phyloP scores from a whole-genome alignment of 2,797 vertebrate species.

The Acestrorhynchus altus region DNA sequence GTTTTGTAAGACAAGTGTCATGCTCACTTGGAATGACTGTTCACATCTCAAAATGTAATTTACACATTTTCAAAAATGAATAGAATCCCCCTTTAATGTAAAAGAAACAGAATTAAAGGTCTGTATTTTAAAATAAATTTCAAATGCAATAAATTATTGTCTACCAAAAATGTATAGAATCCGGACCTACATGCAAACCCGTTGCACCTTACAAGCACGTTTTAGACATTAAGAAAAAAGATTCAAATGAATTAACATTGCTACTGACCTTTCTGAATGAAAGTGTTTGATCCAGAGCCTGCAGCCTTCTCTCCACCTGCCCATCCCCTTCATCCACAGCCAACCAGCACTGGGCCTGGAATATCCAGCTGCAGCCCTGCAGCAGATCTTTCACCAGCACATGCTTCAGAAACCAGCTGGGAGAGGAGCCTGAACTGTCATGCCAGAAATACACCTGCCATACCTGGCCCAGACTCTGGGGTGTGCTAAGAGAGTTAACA shows the following conservation, averaged over 20 bases:
- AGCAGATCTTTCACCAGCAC: constrained; percentile 77
- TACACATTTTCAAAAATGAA: too few relatives aligned
- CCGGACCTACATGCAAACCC: too few relatives aligned
- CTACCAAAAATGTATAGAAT: too few relatives aligned
- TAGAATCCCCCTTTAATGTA: too few relatives aligned
- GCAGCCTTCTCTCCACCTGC: constrained; percentile 75
- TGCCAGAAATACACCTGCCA: constrained; percentile 84
- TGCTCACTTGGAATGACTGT: too few relatives aligned
- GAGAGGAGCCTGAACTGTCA: constrained; percentile 76
- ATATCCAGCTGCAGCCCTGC: constrained; percentile 72
- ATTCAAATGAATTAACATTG: neutral
- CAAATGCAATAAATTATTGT: too few relatives aligned
- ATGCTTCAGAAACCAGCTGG: constrained; percentile 80
- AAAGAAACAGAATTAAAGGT: too few relatives aligned
- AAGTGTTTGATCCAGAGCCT: constrained; percentile 60
- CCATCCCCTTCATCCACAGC: constrained; percentile 74
- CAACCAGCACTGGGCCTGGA: constrained; percentile 83
- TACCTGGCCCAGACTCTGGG: constrained; percentile 76
- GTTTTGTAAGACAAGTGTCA: too few relatives aligned
- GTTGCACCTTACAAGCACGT: too few relatives aligned
- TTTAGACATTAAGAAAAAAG: too few relatives aligned
- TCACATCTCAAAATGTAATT: too few relatives aligned
- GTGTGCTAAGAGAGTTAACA: constrained; percentile 65
- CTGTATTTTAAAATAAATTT: too few relatives aligned
- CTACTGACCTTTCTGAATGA: constrained; percentile 76